Evolutionary conservation across 2,797 vertebrate species (phyloP).

Genomic region (Rhinella marina): DNA sequence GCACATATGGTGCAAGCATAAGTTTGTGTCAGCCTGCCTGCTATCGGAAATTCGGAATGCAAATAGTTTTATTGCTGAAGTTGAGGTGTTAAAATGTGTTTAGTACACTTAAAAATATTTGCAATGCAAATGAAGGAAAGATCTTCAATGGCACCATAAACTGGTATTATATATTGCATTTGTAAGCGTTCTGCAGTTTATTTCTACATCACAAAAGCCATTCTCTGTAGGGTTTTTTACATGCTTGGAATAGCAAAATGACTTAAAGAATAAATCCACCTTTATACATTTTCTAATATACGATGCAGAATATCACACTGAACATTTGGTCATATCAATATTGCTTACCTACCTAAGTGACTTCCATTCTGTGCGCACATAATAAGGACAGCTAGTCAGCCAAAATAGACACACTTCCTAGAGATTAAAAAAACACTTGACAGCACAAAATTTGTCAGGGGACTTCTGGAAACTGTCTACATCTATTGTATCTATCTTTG

Average conservation of each 20-base stretch:
- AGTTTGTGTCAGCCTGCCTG: slow-evolving; percentile 80
- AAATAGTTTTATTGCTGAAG: slow-evolving; percentile 80
- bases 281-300: slow-evolving; percentile 11
- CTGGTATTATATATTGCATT: slow-evolving; percentile 75
- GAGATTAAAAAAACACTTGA: background rate
- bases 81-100: slow-evolving; percentile 82
- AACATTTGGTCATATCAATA: slow-evolving; percentile 1
- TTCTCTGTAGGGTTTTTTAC: slow-evolving; percentile 10
- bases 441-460: background rate
- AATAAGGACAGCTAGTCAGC: background rate
- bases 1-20: slow-evolving; percentile 82
- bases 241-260: background rate
- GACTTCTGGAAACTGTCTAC: background rate
- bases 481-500: background rate
- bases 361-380: background rate
- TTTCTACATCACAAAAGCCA: slow-evolving; percentile 14
- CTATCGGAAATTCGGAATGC: slow-evolving; percentile 80
- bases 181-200: slow-evolving; percentile 59
- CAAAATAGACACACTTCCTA: background rate
- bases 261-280: background rate
- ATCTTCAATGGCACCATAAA: slow-evolving; percentile 76
- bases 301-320: background rate
- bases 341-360: slow-evolving; percentile 6
- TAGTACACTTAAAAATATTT: slow-evolving; percentile 84
- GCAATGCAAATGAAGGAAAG: slow-evolving; percentile 77